Percentiles rank a stretch among this genome's conserved stretches.
These are phyloP conservation scores for Neria commutata DNA, from an alignment of 2,888 invertebrate genomes.

Conservation along the genomic window DNA sequence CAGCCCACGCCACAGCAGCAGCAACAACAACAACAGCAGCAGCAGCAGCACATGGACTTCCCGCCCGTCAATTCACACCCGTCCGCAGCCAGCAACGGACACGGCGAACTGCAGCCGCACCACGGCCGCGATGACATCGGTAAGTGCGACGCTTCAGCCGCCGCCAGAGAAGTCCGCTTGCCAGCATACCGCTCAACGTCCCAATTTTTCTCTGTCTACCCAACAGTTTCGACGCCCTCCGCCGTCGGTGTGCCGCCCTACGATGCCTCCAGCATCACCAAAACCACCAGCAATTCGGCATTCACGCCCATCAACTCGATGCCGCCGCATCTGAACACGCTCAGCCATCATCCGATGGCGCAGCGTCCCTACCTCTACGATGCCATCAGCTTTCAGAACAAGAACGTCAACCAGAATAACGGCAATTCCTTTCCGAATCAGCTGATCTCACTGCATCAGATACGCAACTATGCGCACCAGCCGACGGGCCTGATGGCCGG, in stretches of 20 bases:
- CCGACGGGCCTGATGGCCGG: constrained; percentile 76
- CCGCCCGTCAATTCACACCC: constrained; percentile 49
- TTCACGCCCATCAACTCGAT: constrained; percentile 91
- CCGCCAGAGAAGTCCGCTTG: background rate
- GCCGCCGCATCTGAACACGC: constrained; percentile 76
- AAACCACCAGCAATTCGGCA: constrained; percentile 78
- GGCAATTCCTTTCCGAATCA: constrained; percentile 86
- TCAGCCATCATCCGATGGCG: constrained; percentile 73
- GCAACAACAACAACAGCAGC: constrained; percentile 67
- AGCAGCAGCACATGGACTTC: constrained; percentile 68
- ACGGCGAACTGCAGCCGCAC: constrained; percentile 73
- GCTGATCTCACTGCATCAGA: constrained; percentile 93
- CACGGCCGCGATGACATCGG: constrained; percentile 63
- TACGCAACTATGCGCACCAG: constrained; percentile 93
- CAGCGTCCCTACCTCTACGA: constrained; percentile 90
- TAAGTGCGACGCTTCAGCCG: constrained; percentile 52
- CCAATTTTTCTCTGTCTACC: background rate
- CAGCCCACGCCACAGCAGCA: constrained; percentile 67
- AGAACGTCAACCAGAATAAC: constrained; percentile 66
- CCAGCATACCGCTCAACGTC: background rate
- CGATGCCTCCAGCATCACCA: constrained; percentile 64
- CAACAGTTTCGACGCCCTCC: constrained; percentile 54
- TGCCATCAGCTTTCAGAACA: constrained; percentile 86
- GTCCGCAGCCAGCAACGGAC: constrained; percentile 65
- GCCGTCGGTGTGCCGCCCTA: constrained; percentile 62